Evolutionary conservation across 2,888 invertebrate species (phyloP), one percentile per base, ranked within the genome.

Genomic region (Mylabris sibirica): DNA sequence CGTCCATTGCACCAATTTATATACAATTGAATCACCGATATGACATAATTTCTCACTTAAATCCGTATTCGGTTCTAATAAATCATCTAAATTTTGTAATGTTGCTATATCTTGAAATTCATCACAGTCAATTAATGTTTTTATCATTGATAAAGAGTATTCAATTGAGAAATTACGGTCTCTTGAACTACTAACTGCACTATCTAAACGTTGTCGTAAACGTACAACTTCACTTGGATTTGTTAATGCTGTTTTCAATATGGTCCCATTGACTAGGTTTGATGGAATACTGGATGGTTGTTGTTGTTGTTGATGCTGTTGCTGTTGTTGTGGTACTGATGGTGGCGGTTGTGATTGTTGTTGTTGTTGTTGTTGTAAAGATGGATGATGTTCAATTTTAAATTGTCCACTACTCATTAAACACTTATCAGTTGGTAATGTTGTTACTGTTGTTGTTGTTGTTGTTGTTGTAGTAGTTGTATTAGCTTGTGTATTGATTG

Each of bases 1-100:
- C 81, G 98, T 98, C 99, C 99, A 99, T 86, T 97, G 97, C 76
- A 99, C 98, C 87, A 99, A 90, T 87, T 98, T 97, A 88, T 96
- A 96, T 68, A 99, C 98, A 81, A 99, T 98, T 76, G 97, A 97
- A 87, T 99, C 98, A 64, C 98, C 98, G 82, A 98, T 96, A 86
- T 94, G 95, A 88, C 96, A 96, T 79, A 98, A 89, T 85, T 94
- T 96, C 85, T 96, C 94, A 80, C 93, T 95, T 80, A 96, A 91
- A 86, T 95, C 95, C 77, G 95, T 93, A 83, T 95, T 95, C 85
- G 95, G 95, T 85, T 95, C 95, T 77, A 97, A 89, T 82, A 95
- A 90, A 86, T 95, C 95, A 81, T 96, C 95, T 86, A 97, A 89
- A 86, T 95, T 96, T 87, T 94, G 92, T 78, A 92, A 90, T 77